Percentiles rank a stretch among this genome's conserved stretches.
Evolutionary conservation across 2,797 vertebrate genomes (phyloP).

Genomic region (Coregonus suidteri): DNA sequence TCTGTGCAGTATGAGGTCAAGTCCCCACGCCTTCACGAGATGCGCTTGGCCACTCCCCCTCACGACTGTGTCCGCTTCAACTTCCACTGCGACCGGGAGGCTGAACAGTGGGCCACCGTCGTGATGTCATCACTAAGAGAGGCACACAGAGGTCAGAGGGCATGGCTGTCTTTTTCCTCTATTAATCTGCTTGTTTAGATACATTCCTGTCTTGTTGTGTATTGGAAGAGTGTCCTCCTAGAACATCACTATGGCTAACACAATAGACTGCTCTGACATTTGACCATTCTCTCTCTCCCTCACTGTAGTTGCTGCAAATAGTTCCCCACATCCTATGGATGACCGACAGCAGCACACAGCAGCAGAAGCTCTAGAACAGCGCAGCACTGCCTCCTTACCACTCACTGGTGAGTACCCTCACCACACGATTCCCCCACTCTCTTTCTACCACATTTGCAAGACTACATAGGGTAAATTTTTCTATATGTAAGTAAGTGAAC

Average conservation of each 20-base stretch:
- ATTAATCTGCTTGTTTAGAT: background rate
- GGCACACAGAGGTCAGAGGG: conserved; percentile 80
- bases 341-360: conserved; percentile 46
- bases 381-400: conserved; percentile 65
- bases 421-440: too few relatives aligned
- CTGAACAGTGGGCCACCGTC: conserved; percentile 89
- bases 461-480: background rate
- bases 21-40: conserved; percentile 80
- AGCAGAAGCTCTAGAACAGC: conserved; percentile 57
- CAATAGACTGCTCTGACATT: background rate
- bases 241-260: background rate
- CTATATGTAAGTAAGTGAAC: background rate
- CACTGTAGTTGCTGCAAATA: conserved; percentile 57
- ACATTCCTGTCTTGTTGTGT: background rate
- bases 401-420: conserved; percentile 67
- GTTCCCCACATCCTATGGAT: conserved; percentile 52
- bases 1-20: conserved; percentile 81
- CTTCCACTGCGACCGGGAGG: conserved; percentile 87
- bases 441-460: background rate
- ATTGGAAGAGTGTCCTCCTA: background rate
- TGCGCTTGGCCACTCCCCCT: conserved; percentile 73
- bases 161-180: background rate
- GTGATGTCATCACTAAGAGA: conserved; percentile 85
- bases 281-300: background rate
- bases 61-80: conserved; percentile 80